Evolutionary conservation across 2,888 invertebrate genomes (phyloP), one percentile per base, ranked within the genome.

Genomic region (Cataglyphis livida): DNA sequence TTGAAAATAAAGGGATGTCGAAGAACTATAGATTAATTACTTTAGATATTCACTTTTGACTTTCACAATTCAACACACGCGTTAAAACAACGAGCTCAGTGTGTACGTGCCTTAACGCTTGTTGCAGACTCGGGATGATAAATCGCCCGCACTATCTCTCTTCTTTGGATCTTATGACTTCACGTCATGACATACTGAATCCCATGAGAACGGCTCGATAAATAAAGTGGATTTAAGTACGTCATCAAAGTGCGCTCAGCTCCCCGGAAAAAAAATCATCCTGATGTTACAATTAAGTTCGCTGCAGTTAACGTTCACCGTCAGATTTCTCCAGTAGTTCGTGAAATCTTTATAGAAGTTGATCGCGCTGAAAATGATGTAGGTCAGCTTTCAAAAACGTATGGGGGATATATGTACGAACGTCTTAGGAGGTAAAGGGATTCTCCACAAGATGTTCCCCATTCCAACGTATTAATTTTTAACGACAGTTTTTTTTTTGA

Each of bases 191-290:
- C 70, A 68, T 76, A 70, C 76, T 54, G 76, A 70, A 76, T 76
- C 70, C 66, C 28, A 51, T 70, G 70, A 64, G 48, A 35, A 38
- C 70, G 51, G 68, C 68, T 41, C 70, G 70, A 54, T 68, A 76
- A 76, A 76, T 76, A 70, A 76, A 76, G 70, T 76, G 70, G 70
- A 76, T 76, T 76, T 76, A 76, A 76, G 76, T 76, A 70, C 76
- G 70, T 54, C 76, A 38, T 76, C 76, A 76, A 76, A 76, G 70
- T 32, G 70, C 70, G 70, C 28, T 76, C 51, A 68, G 54, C 25
- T 38, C 35, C 7, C 25, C 18, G 35, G 38, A 68, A 76, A 68
- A 68, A 35, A 70, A 75, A 70, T 76, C 76, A 70, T 76, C 54
- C 35, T 38, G 76, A 76, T 76, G 76, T 68, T 76, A 76, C 76